Conservation (phyloP, 2,888 invertebrate species). For the Oscheius myriophilus region DNA sequence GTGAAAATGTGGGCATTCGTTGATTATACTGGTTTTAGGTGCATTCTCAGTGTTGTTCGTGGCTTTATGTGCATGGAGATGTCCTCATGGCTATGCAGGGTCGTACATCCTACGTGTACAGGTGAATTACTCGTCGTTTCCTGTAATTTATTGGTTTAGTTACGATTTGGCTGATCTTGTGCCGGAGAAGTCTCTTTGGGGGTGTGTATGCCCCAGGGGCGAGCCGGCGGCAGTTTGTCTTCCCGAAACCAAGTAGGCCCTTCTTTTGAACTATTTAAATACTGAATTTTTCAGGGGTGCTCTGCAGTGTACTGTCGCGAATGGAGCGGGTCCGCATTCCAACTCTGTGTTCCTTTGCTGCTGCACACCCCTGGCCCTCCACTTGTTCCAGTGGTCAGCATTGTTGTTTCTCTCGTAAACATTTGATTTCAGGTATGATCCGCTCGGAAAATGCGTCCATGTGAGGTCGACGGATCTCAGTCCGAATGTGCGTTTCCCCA, state of each 20-base stretch:
- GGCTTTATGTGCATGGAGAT: conserved; percentile 98
- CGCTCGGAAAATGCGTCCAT: conserved; percentile 85
- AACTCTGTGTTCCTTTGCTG: conserved; percentile 93
- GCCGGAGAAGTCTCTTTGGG: conserved; percentile 89
- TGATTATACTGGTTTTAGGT: no score
- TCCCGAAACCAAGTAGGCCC: conserved; percentile 85
- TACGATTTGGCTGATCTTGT: conserved; percentile 72
- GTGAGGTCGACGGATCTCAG: conserved; percentile 77
- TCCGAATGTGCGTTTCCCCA: conserved; percentile 46
- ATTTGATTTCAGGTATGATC: conserved; percentile 57
- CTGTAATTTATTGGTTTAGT: conserved; percentile 6
- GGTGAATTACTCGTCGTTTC: conserved; percentile 71
- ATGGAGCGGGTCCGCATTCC: conserved; percentile 85
- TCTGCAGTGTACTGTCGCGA: conserved; percentile 78
- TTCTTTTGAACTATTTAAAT: no score
- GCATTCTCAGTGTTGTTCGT: conserved; percentile 90
- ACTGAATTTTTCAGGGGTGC: no score
- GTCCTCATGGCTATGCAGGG: conserved; percentile 96
- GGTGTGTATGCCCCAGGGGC: no score
- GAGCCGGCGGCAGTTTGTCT: conserved; percentile 87
- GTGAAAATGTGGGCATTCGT: no score
- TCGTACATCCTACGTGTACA: conserved; percentile 91
- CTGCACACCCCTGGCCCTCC: conserved; percentile 88
- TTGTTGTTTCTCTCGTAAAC: background rate
- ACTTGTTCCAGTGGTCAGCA: conserved; percentile 86